Evolutionary conservation across 2,888 invertebrate genomes (phyloP), one percentile per base, ranked within the genome.

Genomic region (Cheilosia soror): DNA sequence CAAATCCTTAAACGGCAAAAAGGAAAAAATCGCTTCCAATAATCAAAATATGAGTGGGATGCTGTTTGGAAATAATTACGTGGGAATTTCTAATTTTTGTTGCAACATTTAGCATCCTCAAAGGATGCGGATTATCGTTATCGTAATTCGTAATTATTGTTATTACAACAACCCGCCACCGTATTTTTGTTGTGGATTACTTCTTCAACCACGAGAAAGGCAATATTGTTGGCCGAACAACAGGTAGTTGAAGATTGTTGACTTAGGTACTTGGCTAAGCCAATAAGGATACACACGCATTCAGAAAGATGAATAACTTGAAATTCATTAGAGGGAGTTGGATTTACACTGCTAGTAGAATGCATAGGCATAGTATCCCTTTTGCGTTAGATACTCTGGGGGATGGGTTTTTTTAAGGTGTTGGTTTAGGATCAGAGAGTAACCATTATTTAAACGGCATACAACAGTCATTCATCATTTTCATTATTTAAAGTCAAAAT

Each of bases 21-120:
- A 47, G 11, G 25, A 47, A 53, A 33, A 11, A 60, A 68, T 73
- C 68, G 68, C 80, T 68, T 49, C 55, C 60, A 68, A 73, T 33
- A 71, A 79, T 72, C 53, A 79, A 79, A 72, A 80, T 47, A 62
- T 68, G 68, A 80, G 60, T 80, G 68, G 80, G 68, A 72, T 60
- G 65, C 49, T 60, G 65, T 31, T 20, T 42, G 20, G n/a, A 47
- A n/a, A 33, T 73, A 73, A 73, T 75, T 73, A 57, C 60, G 73
- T 80, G 80, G 80, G 80, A 80, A 80, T 55, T 33, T 27, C 5
- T 6, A 20, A 44, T 11, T 37, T 37, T 37, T 4, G 0, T 37
- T 37, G 37, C 4, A 11, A 3, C 11, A 33, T 53, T 49, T 42
- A 31, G 9, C 20, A 53, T 80, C 47, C 62, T 55, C 7, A 15